Base-by-base conservation (phyloP, 2,797 vertebrate species). In the Leptoclinus maculatus region DNA sequence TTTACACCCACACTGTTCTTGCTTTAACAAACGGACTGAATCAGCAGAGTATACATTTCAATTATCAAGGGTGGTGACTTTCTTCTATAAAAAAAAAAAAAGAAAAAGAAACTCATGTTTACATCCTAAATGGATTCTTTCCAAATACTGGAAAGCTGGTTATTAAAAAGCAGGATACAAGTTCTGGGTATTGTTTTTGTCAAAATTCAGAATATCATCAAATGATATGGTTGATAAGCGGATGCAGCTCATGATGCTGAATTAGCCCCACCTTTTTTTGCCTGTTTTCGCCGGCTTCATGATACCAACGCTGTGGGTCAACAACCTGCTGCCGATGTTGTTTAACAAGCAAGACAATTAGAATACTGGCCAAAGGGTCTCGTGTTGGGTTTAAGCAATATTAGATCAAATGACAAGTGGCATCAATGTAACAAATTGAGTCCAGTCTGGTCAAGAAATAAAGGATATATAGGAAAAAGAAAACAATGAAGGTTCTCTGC, bases 1-100 rank as follows among this genome's bases (percentile, higher is more conserved):
- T 53, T 78, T 74, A 57, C 57, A 64, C 36, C 39, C 34, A 67
- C 38, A 5, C 45, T 19, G 2, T 49, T 16, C n/a, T 56, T 4
- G 10, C n/a, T 68, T 54, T 59, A 59, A 66, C 14, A 53, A 11
- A 65, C 43, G 54, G 74, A 58, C 27, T n/a, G 56, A 74, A 64
- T 29, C 72, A 57, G 29, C 29, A 56, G 53, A 45, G 54, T 66
- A 79, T 45, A 51, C 1, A 66, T 74, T 71, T 76, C 53, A 76
- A 67, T 72, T 71, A 76, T 49, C 16, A 56, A 76, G 56, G 59
- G 38, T 38, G 47, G 47, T 23, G 47, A 71, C 16, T 53, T 60
- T 53, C 32, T 32, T 64, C 58, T 51, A 12, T 58, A 19, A n/a
- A n/a, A n/a, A 0, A 11, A 36, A 13, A 14, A 41, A 60, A 62